Base-by-base conservation (phyloP, 2,797 vertebrate species). In the Mormyrus proboscirostris region DNA sequence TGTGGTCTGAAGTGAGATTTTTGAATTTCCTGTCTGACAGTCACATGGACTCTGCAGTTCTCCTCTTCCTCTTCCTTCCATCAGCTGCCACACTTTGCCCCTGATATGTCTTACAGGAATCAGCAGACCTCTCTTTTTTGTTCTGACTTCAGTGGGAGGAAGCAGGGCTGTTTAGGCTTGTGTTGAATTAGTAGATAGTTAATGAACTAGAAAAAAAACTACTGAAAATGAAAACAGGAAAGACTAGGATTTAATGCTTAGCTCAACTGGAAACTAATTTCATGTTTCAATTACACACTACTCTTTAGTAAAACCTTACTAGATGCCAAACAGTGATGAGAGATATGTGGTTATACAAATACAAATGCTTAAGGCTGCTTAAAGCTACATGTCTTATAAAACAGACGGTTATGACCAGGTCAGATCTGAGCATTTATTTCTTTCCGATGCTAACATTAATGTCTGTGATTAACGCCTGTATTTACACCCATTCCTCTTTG, bases 161-260 rank as follows among this genome's bases (percentile, higher is more conserved):
- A 86, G 25, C 57, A 87, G n/a, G 44, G 82, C 82, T 49, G 44
- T 49, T 49, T 84, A 49, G 33, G 29, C 8, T 86, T 29, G 25
- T 53, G 47, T 86, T 87, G 50, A 87, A 57, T 87, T 55, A 87
- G 85, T 25, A 87, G 85, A 16, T 38, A 87, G 51, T 19, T 22
- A 87, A 87, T 57, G 0, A 55, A 57, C 29, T 38, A 57, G 53
- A 57, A 16, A 44, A 69, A 73, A 38, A n/a, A 86, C 49, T 53
- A 87, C 85, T 38, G 83, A 85, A 85, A 85, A 85, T 85, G 47
- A 51, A 87, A 87, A 38, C 51, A 14, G 82, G n/a, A 87, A 87
- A 59, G 85, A 87, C 22, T 38, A 38, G 51, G 16, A 33, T 50
- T 50, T 57, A 57, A 87, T 57, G 50, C 50, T 57, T 88, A 47